phyloP scores from a whole-genome alignment of 2,888 invertebrate genomes.

The Chrysodeixis includens region DNA sequence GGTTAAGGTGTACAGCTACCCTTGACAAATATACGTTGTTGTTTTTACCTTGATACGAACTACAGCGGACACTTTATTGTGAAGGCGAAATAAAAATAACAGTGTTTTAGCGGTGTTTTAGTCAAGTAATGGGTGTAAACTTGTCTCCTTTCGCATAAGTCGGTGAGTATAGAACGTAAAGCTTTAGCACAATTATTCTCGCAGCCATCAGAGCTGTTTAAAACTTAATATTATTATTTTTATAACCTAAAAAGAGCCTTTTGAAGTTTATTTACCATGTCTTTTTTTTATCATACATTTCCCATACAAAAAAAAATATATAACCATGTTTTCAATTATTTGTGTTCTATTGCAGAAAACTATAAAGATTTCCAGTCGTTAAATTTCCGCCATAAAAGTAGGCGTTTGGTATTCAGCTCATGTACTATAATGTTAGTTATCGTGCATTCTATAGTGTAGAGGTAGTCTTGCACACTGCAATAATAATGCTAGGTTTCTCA shows the following conservation, averaged over 20 bases:
- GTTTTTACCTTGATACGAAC: background rate
- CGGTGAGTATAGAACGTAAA: slow-evolving; percentile 24
- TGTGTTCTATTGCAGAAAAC: background rate
- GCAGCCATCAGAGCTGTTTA: background rate
- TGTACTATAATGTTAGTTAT: background rate
- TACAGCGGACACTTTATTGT: background rate
- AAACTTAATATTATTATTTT: background rate
- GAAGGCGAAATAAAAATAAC: background rate
- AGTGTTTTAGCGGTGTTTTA: slow-evolving; percentile 14
- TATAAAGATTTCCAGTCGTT: background rate
- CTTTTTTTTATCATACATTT: background rate
- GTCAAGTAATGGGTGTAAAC: slow-evolving; percentile 29
- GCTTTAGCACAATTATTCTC: background rate
- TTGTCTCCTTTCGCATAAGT: slow-evolving; percentile 32
- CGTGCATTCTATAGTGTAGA: background rate
- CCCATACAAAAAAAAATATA: background rate
- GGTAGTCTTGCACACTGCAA: background rate
- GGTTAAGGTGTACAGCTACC: background rate
- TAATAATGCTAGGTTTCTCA: background rate
- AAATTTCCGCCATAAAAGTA: background rate
- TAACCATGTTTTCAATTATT: background rate
- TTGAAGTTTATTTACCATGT: background rate
- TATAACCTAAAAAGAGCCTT: background rate
- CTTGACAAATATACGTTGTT: background rate
- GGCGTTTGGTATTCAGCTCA: background rate